A percentile compares a stretch with the other conserved stretches of the same genome.
These are phyloP conservation scores for Octodonta nipae DNA, from an alignment of 2,888 invertebrate genomes.

Conservation along the genomic window DNA sequence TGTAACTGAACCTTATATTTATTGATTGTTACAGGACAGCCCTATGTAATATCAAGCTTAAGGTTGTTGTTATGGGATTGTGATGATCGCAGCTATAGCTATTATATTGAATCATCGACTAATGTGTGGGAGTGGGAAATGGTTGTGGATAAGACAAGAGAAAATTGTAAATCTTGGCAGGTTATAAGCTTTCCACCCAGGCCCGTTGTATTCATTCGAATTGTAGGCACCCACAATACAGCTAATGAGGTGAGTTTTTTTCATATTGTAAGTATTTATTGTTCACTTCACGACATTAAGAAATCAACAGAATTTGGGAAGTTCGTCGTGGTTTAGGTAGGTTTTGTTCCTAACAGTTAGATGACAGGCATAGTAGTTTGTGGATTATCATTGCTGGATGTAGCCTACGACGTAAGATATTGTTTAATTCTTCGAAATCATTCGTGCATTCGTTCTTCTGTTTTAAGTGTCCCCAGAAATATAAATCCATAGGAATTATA, in stretches of 20 bases:
- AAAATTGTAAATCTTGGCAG: constrained; percentile 90
- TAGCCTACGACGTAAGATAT: too few relatives aligned
- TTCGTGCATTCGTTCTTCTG: too few relatives aligned
- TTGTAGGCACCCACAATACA: constrained; percentile 92
- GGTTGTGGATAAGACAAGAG: constrained; percentile 75
- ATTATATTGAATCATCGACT: constrained; percentile 87
- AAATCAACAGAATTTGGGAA: not conserved
- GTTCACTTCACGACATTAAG: not conserved
- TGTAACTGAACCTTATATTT: too few relatives aligned
- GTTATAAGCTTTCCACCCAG: constrained; percentile 69
- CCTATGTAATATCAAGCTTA: constrained; percentile 82
- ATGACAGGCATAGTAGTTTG: too few relatives aligned
- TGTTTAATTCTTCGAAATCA: too few relatives aligned
- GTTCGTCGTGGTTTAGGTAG: not conserved
- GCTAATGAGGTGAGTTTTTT: constrained; percentile 73
- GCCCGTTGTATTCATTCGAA: constrained; percentile 84
- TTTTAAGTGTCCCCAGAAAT: too few relatives aligned
- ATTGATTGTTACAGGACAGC: constrained; percentile 60
- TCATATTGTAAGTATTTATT: not conserved
- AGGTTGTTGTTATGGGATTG: constrained; percentile 94
- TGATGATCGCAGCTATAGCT: constrained; percentile 86
- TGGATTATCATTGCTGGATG: too few relatives aligned
- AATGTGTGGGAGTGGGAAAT: constrained; percentile 87
- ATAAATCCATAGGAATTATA: too few relatives aligned
- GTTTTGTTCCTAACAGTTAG: not conserved